Conservation (phyloP, 2,113 vertebrate genomes). For the western clawed frog (Xenopus tropicalis) region DNA sequence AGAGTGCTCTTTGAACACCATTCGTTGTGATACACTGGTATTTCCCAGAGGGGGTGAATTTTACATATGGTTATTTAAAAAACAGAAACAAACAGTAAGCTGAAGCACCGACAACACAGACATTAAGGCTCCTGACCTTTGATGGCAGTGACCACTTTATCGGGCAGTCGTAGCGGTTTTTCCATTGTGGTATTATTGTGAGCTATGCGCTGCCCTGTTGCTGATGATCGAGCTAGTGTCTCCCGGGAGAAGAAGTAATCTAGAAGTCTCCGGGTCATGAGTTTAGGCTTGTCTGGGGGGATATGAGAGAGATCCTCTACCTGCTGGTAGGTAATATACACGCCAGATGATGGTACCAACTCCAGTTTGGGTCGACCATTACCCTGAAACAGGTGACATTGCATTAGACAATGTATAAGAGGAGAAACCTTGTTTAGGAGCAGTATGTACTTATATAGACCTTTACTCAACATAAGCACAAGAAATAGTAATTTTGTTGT, state of each 20-base stretch:
- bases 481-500: no score
- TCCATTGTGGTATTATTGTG: constrained; percentile 45
- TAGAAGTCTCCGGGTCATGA: constrained; percentile 43
- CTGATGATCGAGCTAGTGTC: constrained; percentile 26
- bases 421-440: no score
- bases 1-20: no score
- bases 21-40: no score
- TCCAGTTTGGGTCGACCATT: constrained; percentile 46
- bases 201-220: constrained; percentile 37
- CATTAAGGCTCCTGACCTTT: constrained; percentile 25
- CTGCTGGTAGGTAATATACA: constrained; percentile 45
- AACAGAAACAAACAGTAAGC: no score
- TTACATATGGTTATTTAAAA: no score
- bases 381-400: constrained; percentile 27
- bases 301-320: constrained; percentile 44
- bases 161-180: constrained; percentile 39
- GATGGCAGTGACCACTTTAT: constrained; percentile 30
- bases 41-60: no score
- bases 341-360: constrained; percentile 41
- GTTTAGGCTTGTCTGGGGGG: constrained; percentile 45
- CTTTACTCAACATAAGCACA: no score
- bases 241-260: constrained; percentile 46
- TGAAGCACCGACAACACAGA: no score
- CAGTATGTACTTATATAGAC: no score
- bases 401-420: not conserved